Evolutionary conservation across 2,888 invertebrate genomes (phyloP).

Genomic region (Muschampia plurimacula): DNA sequence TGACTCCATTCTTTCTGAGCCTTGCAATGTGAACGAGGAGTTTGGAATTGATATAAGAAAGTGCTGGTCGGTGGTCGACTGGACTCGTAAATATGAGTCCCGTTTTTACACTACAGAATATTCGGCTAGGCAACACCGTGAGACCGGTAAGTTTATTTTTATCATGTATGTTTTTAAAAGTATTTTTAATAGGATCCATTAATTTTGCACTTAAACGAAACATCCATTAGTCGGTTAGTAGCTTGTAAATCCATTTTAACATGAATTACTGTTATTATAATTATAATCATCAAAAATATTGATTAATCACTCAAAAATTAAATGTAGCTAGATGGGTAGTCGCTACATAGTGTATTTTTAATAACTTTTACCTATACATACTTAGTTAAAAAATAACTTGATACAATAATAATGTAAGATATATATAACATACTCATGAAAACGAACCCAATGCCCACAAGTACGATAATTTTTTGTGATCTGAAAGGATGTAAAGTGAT

Average conservation of each 20-base stretch:
- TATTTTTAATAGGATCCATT: neutral
- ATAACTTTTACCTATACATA: no score
- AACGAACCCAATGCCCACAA: no score
- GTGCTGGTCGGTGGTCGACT: conserved; percentile 37
- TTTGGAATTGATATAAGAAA: conserved; percentile 34
- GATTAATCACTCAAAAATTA: no score
- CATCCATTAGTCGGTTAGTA: neutral
- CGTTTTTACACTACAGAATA: conserved; percentile 69
- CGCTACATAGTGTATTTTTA: no score
- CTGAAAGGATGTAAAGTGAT: no score
- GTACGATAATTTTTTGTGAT: no score
- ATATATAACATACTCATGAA: no score
- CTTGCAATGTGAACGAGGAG: conserved; percentile 31
- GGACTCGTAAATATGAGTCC: conserved; percentile 61
- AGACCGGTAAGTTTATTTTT: conserved; percentile 61
- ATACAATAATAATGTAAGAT: no score
- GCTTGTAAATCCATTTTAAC: neutral
- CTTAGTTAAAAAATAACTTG: no score
- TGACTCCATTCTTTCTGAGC: conserved; percentile 67
- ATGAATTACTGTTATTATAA: neutral
- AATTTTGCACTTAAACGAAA: neutral
- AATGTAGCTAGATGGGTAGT: no score
- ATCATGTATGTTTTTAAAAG: neutral
- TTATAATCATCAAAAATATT: neutral
- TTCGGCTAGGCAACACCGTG: conserved; percentile 60